Evolutionary conservation across 2,113 vertebrate genomes (phyloP).

Genomic region (Bufo gargarizans): DNA sequence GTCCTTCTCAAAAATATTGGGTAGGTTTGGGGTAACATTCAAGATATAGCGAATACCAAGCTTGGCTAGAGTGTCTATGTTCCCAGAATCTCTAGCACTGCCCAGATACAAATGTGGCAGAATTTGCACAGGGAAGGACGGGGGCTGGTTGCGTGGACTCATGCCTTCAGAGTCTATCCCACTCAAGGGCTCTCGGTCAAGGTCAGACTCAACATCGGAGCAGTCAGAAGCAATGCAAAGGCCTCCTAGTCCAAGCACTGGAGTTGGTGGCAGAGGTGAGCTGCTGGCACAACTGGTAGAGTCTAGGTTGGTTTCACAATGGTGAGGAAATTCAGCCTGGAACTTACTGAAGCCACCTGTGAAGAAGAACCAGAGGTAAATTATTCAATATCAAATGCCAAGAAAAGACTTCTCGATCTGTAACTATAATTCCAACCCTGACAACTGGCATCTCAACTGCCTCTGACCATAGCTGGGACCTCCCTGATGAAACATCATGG

Average conservation of each 20-base stretch:
- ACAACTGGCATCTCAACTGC: background rate
- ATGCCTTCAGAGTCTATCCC: constrained; percentile 75
- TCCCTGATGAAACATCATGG: no score
- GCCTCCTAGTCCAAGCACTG: constrained; percentile 82
- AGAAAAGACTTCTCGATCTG: background rate
- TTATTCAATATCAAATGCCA: background rate
- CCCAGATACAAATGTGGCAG: constrained; percentile 89
- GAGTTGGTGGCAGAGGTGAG: constrained; percentile 69
- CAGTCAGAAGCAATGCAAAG: constrained; percentile 81
- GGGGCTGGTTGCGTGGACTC: constrained; percentile 74
- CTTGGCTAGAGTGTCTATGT: constrained; percentile 80
- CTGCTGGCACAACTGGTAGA: constrained; percentile 71
- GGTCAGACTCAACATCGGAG: constrained; percentile 80
- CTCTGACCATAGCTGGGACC: background rate
- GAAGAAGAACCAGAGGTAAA: background rate
- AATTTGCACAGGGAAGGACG: constrained; percentile 87
- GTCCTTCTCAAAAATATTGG: constrained; percentile 87
- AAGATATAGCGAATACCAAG: constrained; percentile 87
- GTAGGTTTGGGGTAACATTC: constrained; percentile 88
- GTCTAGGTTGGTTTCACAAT: constrained; percentile 83
- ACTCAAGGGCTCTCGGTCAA: constrained; percentile 75
- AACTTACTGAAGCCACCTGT: constrained; percentile 88
- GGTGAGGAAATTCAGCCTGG: constrained; percentile 81
- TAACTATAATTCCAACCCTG: background rate
- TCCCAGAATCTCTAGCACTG: constrained; percentile 84